Conservation (phyloP, 2,113 vertebrate species). For the Dasyornis broadbenti region DNA sequence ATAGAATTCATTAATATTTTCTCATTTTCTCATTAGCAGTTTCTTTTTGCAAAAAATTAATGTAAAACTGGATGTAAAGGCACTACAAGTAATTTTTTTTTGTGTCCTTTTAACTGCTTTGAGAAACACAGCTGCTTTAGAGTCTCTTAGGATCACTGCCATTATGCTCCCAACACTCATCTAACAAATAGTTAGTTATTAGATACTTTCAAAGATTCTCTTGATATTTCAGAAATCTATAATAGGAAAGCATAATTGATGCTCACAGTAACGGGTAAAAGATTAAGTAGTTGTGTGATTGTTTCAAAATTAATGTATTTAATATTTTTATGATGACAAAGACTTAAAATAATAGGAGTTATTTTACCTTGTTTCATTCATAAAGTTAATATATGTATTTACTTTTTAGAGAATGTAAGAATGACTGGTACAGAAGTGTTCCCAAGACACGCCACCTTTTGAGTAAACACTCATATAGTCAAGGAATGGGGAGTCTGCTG, state of each 20-base stretch:
- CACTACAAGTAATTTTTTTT: background rate
- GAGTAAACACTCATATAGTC: background rate
- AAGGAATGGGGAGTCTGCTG: background rate
- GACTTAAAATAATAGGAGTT: background rate
- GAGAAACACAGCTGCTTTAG: background rate
- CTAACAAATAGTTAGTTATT: background rate
- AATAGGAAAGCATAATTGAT: background rate
- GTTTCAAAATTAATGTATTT: background rate
- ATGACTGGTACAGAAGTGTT: background rate
- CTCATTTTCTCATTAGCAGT: slow-evolving; percentile 16
- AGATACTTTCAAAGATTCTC: slow-evolving; percentile 16
- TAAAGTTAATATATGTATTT: background rate
- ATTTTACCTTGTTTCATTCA: background rate
- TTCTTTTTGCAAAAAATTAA: slow-evolving; percentile 16
- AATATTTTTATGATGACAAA: background rate
- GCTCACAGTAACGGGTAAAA: background rate
- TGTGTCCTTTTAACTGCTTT: slow-evolving; percentile 8
- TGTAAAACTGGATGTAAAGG: slow-evolving; percentile 1
- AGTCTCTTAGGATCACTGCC: background rate
- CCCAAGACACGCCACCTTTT: background rate
- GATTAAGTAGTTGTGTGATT: background rate
- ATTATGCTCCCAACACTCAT: background rate
- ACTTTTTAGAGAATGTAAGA: background rate
- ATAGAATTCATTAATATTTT: slow-evolving; percentile 24
- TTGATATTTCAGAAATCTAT: background rate